Conservation (phyloP, 2,888 invertebrate species). For the Zele albiditarsus region DNA sequence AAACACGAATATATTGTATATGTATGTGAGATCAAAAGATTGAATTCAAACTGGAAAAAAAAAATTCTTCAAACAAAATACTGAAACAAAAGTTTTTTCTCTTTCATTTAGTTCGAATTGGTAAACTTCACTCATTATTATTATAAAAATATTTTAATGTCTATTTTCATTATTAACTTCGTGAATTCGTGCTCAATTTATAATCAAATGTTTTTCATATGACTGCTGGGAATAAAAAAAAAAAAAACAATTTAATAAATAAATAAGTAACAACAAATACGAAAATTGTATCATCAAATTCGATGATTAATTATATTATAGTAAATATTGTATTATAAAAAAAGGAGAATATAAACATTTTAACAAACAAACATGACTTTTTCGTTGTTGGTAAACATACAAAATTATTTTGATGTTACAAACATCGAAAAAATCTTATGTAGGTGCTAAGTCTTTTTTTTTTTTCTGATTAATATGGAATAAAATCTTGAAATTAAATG, state of each 20-base stretch:
- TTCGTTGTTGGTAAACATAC: not conserved
- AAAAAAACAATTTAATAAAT: too few relatives aligned
- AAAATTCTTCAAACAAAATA: slow-evolving; percentile 14
- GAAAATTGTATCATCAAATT: not conserved
- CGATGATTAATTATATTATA: not conserved
- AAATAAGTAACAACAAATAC: not conserved
- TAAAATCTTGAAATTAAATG: not conserved
- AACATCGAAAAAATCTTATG: slow-evolving; percentile 2
- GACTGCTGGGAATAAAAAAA: not conserved
- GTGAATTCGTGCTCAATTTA: not conserved
- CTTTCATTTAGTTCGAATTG: not conserved
- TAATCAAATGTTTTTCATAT: not conserved
- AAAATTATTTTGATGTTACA: not conserved
- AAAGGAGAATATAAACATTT: not conserved
- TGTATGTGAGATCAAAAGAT: slow-evolving; percentile 27
- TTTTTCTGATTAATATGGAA: not conserved
- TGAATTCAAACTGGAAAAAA: slow-evolving; percentile 12
- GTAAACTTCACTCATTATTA: not conserved
- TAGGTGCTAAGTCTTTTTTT: slow-evolving; percentile 14
- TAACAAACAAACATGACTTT: slow-evolving; percentile 5
- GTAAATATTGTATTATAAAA: slow-evolving; percentile 1
- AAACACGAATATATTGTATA: slow-evolving; percentile 34
- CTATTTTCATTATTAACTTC: not conserved
- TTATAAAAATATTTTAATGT: not conserved
- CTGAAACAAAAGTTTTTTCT: not conserved